Conservation (phyloP, 2,113 vertebrate genomes). For the Aleadryas rufinucha region DNA sequence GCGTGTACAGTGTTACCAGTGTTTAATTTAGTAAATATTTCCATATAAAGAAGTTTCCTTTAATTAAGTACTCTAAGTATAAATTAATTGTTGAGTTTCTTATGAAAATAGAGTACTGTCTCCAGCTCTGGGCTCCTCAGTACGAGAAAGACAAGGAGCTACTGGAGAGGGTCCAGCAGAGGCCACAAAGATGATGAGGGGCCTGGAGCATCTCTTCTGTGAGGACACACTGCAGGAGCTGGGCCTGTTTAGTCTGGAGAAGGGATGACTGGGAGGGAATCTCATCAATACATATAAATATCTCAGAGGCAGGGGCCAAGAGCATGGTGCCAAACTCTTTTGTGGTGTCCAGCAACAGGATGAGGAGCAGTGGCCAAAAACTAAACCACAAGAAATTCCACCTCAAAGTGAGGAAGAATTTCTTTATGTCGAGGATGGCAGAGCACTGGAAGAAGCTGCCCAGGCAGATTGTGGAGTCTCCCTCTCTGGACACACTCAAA, state of each 20-base stretch:
- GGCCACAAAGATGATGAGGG: neutral
- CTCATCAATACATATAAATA: neutral
- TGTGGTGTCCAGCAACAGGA: neutral
- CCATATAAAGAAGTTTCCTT: neutral
- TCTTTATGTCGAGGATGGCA: fast-evolving
- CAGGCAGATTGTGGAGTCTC: neutral
- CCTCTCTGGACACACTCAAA: neutral
- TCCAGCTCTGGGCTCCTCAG: neutral
- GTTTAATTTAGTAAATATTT: constrained; percentile 24
- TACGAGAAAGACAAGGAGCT: neutral
- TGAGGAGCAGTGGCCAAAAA: neutral
- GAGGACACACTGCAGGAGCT: neutral
- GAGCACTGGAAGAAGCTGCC: neutral
- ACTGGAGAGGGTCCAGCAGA: neutral
- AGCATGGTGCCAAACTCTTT: neutral
- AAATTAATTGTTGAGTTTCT: neutral
- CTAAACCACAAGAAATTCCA: neutral
- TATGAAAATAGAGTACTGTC: neutral
- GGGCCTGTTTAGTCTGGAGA: neutral
- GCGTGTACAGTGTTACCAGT: neutral
- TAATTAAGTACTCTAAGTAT: neutral
- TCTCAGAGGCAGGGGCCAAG: neutral
- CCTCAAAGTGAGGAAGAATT: neutral
- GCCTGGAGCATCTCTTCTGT: neutral
- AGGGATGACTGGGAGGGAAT: neutral